Evolutionary conservation across 2,797 vertebrate species (phyloP).

Genomic region (Nasua narica): DNA sequence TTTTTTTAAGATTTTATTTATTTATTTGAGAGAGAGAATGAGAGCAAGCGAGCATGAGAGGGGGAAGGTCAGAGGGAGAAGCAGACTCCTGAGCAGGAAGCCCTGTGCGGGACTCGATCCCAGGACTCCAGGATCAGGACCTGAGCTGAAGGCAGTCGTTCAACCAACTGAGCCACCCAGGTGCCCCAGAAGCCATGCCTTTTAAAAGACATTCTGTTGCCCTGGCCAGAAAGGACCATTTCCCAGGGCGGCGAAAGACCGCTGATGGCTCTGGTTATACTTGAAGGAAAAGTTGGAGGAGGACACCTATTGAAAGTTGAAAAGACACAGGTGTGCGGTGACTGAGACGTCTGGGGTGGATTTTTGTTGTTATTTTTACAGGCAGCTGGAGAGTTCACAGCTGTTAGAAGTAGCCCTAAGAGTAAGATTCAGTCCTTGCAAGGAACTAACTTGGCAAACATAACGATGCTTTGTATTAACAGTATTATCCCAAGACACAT

Average conservation of each 20-base stretch:
- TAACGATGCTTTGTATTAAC: not conserved
- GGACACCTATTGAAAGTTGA: no score
- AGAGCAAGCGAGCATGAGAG: no score
- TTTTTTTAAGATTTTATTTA: no score
- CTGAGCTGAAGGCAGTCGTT: no score
- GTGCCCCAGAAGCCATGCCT: no score
- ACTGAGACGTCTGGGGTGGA: not conserved
- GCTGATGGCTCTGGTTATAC: not conserved
- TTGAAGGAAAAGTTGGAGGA: not conserved
- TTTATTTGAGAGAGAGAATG: no score
- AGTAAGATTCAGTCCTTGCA: not conserved
- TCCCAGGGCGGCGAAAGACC: not conserved
- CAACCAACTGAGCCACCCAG: no score
- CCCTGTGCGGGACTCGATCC: no score
- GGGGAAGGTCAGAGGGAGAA: no score
- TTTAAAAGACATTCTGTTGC: not conserved
- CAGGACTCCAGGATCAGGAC: no score
- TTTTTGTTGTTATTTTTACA: not conserved
- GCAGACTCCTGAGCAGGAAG: no score
- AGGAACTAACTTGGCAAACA: not conserved
- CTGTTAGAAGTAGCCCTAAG: not conserved
- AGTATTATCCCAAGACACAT: not conserved
- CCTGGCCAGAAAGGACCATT: not conserved
- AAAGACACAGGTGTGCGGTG: not conserved
- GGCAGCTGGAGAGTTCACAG: not conserved